phyloP scores from a whole-genome alignment of 2,888 invertebrate species.

The Serrognathus titanus region DNA sequence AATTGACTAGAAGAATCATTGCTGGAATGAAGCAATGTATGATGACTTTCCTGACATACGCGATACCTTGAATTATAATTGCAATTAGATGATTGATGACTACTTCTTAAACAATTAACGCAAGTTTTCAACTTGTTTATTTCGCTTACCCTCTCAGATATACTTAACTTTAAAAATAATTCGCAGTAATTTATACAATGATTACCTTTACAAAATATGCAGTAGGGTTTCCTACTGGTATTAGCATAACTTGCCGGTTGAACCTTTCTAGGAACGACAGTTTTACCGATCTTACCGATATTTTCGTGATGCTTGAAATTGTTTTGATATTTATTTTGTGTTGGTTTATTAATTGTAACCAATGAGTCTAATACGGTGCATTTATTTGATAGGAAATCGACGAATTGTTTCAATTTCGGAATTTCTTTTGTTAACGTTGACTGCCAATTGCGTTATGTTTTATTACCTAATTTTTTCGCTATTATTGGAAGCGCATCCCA shows the following conservation, averaged over 20 bases:
- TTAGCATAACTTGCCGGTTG: not conserved
- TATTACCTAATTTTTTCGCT: not conserved
- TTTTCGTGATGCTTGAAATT: no score
- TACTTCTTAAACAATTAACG: slow-evolving; percentile 3
- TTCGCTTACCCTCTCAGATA: not conserved
- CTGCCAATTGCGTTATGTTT: not conserved
- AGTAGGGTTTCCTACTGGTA: not conserved
- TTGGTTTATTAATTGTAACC: not conserved
- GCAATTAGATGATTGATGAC: not conserved
- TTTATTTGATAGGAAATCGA: not conserved
- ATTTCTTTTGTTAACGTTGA: not conserved
- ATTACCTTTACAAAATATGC: not conserved
- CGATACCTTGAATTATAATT: not conserved
- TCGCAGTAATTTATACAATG: not conserved
- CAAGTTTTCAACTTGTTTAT: slow-evolving; percentile 2
- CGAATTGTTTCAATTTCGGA: not conserved
- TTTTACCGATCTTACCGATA: no score
- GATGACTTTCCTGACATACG: slow-evolving; percentile 2
- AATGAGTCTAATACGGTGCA: not conserved
- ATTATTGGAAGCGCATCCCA: slow-evolving; percentile 6
- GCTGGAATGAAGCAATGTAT: slow-evolving; percentile 6
- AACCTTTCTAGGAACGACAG: no score
- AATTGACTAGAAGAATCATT: not conserved
- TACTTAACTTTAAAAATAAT: not conserved
- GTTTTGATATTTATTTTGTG: no score